Conservation (phyloP, 2,888 invertebrate species). For the Hymenopus coronatus region DNA sequence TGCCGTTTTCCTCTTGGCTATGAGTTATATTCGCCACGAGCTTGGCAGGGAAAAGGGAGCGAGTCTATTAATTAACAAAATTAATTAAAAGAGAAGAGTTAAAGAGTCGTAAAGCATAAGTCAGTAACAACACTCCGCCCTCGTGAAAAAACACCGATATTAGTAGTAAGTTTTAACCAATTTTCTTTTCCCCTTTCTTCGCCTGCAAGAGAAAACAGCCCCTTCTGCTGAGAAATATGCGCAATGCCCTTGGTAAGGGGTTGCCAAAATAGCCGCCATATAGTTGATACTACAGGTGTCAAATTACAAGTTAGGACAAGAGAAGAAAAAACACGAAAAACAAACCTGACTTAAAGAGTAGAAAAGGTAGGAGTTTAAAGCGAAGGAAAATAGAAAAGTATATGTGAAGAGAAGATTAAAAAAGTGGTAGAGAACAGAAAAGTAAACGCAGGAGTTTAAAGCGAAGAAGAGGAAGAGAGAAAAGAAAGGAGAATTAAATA, state of each 20-base stretch:
- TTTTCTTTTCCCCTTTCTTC: conserved; percentile 2
- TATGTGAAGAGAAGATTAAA: too few species aligned
- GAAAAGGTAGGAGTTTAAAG: too few species aligned
- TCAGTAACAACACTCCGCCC: background rate
- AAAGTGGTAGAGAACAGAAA: too few species aligned
- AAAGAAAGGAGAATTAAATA: too few species aligned
- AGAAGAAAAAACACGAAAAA: too few species aligned
- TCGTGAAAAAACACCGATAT: background rate
- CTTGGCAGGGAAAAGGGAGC: background rate
- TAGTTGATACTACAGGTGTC: too few species aligned
- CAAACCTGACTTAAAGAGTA: too few species aligned
- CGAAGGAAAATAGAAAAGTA: too few species aligned
- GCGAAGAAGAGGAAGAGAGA: too few species aligned
- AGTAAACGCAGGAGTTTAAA: too few species aligned
- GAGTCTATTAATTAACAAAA: conserved; percentile 33
- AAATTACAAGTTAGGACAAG: too few species aligned
- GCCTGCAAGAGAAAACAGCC: background rate
- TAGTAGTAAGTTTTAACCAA: conserved; percentile 9
- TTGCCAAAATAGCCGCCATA: background rate
- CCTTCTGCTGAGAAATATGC: background rate
- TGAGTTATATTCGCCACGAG: background rate
- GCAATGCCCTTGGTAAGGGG: background rate
- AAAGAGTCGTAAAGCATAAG: conserved; percentile 31
- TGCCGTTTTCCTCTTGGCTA: background rate
- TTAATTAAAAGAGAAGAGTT: conserved; percentile 33